Evolutionary conservation across 2,888 invertebrate genomes (phyloP).

Genomic region (Poecilobothrus nobilitatus): DNA sequence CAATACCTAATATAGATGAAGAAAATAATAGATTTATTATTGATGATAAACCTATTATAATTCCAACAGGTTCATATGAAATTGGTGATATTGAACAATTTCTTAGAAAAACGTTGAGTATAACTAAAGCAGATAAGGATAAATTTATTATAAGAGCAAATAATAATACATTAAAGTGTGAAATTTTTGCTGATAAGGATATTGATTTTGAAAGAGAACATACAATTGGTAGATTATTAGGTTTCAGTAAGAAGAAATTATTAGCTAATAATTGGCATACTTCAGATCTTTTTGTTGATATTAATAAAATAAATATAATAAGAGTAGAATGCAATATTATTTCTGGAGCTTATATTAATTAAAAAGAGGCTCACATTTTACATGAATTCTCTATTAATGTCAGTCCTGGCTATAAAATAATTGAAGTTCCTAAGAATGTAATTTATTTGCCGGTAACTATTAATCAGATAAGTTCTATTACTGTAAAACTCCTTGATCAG

Average conservation of each 20-base stretch:
- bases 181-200: slow-evolving; percentile 18
- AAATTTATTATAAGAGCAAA: slow-evolving; percentile 18
- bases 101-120: slow-evolving; percentile 6
- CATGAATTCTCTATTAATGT: slow-evolving; percentile 33
- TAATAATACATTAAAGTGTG: slow-evolving; percentile 20
- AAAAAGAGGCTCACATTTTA: slow-evolving; percentile 29
- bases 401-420: slow-evolving; percentile 33
- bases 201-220: slow-evolving; percentile 19
- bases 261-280: slow-evolving; percentile 22
- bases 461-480: slow-evolving; percentile 26
- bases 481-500: slow-evolving; percentile 32
- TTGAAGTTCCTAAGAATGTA: slow-evolving; percentile 32
- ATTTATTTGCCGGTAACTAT: slow-evolving; percentile 33
- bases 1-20: slow-evolving; percentile 33
- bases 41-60: slow-evolving; percentile 23
- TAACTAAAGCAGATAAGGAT: background rate
- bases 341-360: slow-evolving; percentile 19
- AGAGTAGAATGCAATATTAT: slow-evolving; percentile 20
- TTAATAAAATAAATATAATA: slow-evolving; percentile 26
- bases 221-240: slow-evolving; percentile 18
- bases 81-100: slow-evolving; percentile 29
- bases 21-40: slow-evolving; percentile 32
- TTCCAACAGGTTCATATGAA: slow-evolving; percentile 32
- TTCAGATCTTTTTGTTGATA: slow-evolving; percentile 31
- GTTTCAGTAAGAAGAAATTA: slow-evolving; percentile 14